Evolutionary conservation across 2,113 vertebrate species (phyloP).

Genomic region (Bostrychus sinensis): DNA sequence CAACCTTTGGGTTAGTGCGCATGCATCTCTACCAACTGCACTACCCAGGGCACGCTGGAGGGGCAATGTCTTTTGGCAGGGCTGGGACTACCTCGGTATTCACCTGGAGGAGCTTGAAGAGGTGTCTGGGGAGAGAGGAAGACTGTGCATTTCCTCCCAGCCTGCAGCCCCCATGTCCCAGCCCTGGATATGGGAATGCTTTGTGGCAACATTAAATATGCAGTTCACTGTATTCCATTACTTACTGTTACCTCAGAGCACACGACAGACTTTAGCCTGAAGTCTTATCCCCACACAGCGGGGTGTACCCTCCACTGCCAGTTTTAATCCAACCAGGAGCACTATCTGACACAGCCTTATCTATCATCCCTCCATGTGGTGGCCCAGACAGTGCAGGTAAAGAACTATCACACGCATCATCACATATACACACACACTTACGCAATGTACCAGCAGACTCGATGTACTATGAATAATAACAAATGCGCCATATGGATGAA

Average conservation of each 20-base stretch:
- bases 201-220: neutral
- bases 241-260: slow-evolving; percentile 5
- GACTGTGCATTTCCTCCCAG: no score
- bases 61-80: no score
- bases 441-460: neutral
- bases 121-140: no score
- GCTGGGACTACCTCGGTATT: no score
- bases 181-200: neutral
- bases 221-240: neutral
- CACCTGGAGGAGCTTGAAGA: no score
- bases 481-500: slow-evolving; percentile 29
- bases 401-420: neutral
- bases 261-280: slow-evolving; percentile 2
- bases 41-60: no score
- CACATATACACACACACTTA: neutral
- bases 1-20: no score
- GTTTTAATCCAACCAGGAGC: slow-evolving; percentile 11
- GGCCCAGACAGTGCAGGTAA: neutral
- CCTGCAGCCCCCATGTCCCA: no score
- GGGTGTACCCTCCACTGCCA: slow-evolving; percentile 1
- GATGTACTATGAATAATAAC: slow-evolving; percentile 38
- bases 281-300: neutral
- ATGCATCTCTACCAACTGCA: no score
- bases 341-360: slow-evolving; percentile 7
- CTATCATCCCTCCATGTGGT: slow-evolving; percentile 12